Base-by-base conservation (phyloP, 1,140 invertebrate genomes). In the Drosophila sechellia region DNA sequence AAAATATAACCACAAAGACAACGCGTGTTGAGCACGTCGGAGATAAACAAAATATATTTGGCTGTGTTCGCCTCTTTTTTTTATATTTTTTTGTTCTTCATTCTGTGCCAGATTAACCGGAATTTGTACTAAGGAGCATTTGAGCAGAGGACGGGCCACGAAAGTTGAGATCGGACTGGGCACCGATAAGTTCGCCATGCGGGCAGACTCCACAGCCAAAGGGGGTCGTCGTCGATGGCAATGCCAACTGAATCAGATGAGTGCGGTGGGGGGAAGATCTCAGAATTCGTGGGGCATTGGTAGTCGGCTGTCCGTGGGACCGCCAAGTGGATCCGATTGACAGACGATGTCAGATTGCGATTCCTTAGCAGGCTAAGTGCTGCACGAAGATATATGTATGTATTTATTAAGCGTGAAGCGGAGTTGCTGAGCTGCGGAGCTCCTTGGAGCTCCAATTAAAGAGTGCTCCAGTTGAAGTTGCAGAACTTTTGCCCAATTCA, bases 1-100 rank as follows among this genome's bases (percentile, higher is more conserved):
- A 86, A 86, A 86, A 78, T 75, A 75, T 87, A 76, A 65, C 83
- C 81, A 86, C 81, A 86, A 87, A 77, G 87, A 89, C 79, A 76
- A 77, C 80, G 83, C 83, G 71, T 83, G 83, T 83, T 87, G 83
- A 89, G 83, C 84, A 89, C 83, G 83, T 87, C 87, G 68, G 39
- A 89, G 83, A 87, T 87, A 87, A 87, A 87, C 84, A 87, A 84
- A 81, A 81, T 71, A 85, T 53, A 73, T 75, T 58, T 70, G 66
- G 39, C 49, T 31, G 35, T 15, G 39, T n/a, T 59, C 46, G 43
- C 71, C 70, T 39, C 40, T 40, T n/a, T n/a, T 37, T 50, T 56
- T 27, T 6, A 1, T 27, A 22, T 22, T 22, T 22, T 22, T 22
- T 22, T 22, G 20, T 27, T 27, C 5, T 6, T 3, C 35, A 13